A percentile compares a stretch with the other conserved stretches of the same genome.
Evolutionary conservation across 2,113 vertebrate species (phyloP).

Genomic region (Microcebus griseorufus): DNA sequence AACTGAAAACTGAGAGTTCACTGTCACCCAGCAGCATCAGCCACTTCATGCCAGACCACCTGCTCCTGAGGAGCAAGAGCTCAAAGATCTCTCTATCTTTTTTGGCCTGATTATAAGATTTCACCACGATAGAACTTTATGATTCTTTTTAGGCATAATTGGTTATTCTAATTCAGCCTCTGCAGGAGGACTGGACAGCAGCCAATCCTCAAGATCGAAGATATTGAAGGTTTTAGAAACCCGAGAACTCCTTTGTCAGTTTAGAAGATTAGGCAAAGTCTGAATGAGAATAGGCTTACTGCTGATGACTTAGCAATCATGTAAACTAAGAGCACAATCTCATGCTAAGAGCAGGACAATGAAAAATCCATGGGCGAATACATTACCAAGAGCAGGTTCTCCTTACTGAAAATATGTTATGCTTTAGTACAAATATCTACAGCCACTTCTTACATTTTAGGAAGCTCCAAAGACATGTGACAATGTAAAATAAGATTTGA

Average conservation of each 20-base stretch:
- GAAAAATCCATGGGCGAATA: constrained; percentile 22
- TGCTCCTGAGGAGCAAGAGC: not conserved
- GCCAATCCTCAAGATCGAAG: not conserved
- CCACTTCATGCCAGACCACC: not conserved
- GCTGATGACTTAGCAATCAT: not conserved
- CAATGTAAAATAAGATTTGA: not conserved
- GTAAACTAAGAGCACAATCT: not conserved
- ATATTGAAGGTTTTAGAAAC: not conserved
- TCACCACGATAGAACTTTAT: not conserved
- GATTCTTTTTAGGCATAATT: constrained; percentile 10
- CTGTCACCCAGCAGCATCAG: not conserved
- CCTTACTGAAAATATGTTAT: not conserved
- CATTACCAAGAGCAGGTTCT: not conserved
- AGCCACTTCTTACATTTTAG: not conserved
- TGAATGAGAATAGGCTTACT: not conserved
- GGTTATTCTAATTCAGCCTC: not conserved
- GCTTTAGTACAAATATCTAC: not conserved
- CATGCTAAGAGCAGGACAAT: not conserved
- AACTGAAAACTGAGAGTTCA: not conserved
- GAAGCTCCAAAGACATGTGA: not conserved
- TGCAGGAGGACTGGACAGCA: not conserved
- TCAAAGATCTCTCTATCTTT: not conserved
- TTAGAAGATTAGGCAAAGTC: not conserved
- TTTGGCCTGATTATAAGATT: not conserved
- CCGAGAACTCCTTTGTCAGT: not conserved